Evolutionary conservation across 2,113 vertebrate genomes (phyloP).

Genomic region (Phocoena phocoena): DNA sequence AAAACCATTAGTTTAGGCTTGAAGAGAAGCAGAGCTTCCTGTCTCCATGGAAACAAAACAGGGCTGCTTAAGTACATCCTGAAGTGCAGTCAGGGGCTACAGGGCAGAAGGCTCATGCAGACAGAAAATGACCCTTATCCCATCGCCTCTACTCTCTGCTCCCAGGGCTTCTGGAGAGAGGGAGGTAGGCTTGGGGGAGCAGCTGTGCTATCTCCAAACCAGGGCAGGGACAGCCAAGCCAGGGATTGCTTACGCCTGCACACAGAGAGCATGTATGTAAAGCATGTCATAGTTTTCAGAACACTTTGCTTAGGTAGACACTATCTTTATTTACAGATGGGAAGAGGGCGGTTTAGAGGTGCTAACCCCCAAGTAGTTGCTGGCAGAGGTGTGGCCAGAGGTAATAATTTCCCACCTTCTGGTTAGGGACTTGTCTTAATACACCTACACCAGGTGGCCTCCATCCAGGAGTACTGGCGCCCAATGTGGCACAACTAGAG

Average conservation of each 20-base stretch:
- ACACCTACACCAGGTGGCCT: not conserved
- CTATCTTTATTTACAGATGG: not conserved
- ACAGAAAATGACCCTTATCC: constrained; percentile 46
- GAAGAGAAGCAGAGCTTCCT: constrained; percentile 80
- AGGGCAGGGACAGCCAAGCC: not conserved
- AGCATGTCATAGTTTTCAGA: not conserved
- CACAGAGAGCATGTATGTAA: rapidly evolving
- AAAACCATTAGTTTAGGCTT: constrained; percentile 73
- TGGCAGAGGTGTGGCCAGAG: not conserved
- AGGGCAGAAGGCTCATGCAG: not conserved
- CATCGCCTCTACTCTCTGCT: not conserved
- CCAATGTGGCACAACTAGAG: not conserved
- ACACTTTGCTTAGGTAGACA: not conserved
- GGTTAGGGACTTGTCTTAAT: not conserved
- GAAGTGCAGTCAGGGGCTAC: constrained; percentile 40
- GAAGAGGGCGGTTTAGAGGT: not conserved
- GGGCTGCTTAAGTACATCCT: constrained; percentile 67
- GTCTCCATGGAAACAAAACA: constrained; percentile 82
- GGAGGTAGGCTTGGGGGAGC: not conserved
- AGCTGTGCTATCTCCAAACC: not conserved
- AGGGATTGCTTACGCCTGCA: not conserved
- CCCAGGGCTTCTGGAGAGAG: not conserved
- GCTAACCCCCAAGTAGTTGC: not conserved
- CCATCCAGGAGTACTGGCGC: not conserved
- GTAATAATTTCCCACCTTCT: not conserved